Base-by-base conservation (phyloP, 2,113 vertebrate species). In the Tonatia bakeri region DNA sequence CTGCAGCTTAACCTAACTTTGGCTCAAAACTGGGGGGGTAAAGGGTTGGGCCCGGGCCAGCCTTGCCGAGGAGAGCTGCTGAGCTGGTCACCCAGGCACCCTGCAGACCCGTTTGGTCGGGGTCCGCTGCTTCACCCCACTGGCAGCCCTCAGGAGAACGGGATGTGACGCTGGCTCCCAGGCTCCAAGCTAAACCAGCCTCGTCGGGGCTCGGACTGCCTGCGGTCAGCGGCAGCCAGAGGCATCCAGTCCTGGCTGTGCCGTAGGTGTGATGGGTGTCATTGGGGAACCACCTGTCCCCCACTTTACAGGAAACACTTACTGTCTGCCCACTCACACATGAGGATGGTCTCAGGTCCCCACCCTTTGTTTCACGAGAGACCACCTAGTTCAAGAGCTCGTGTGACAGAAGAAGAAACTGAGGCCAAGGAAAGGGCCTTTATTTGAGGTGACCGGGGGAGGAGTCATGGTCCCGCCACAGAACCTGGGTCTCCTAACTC, bases 71-170 rank as follows among this genome's bases (percentile, higher is more conserved):
- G 52, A 72, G 3, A 47, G 67, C 72, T 26, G 45, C 64, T 59
- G 59, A n/a, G 50, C 2, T 1, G 36, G 22, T 33, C 15, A 16
- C 9, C 50, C 4, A 15, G 4, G 0, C 24, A 3, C 72, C 19
- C 13, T 64, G 33, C 36, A 16, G 47, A 52, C 11, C n/a, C 28
- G 22, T 56, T 33, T 19, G 14, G 0, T 15, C 17, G 14, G 14
- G 20, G 1, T 5, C 36, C 6, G 2, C n/a, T 20, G 54, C 4
- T 31, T 36, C 14, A 10, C 43, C 31, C 28, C 40, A 4, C 40
- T 0, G 0, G 36, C 14, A 31, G 1, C 59, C 80, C 81, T 16
- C 10, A 31, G 5, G n/a, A 36, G 45, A 59, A 65, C 2, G 1
- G 1, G 76, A 14, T 8, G 31, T 31, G 64, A 31, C 15, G 47